A percentile compares a stretch with the other conserved stretches of the same genome.
phyloP scores from a whole-genome alignment of 2,888 invertebrate genomes.

The Eudemis profundana region DNA sequence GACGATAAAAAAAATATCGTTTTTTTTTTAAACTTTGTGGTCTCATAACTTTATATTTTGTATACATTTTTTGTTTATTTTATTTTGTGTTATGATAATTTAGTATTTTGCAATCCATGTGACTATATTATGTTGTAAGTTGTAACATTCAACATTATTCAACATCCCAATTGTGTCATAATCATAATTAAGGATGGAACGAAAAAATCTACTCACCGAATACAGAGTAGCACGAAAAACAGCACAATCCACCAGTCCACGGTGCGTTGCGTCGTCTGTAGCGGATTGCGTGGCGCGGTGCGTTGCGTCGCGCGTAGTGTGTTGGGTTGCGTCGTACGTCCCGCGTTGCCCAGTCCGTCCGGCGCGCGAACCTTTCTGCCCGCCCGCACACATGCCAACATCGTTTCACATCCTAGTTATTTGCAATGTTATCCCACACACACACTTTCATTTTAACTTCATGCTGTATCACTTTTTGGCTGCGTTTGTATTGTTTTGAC shows the following conservation, averaged over 20 bases:
- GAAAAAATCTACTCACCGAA: slow-evolving; percentile 61
- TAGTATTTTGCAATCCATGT: too few species aligned
- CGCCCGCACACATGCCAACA: slow-evolving; percentile 77
- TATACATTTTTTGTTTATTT: too few species aligned
- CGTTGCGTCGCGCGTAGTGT: background rate
- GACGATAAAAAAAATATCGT: too few species aligned
- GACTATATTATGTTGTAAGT: too few species aligned
- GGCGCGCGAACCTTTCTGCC: slow-evolving; percentile 61
- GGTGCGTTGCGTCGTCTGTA: background rate
- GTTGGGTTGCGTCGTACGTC: background rate
- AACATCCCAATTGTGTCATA: too few species aligned
- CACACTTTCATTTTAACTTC: slow-evolving; percentile 55
- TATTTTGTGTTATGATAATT: too few species aligned
- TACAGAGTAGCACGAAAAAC: slow-evolving; percentile 62
- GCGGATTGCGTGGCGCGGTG: background rate
- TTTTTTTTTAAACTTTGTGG: too few species aligned
- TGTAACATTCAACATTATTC: too few species aligned
- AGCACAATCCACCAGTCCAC: slow-evolving; percentile 54
- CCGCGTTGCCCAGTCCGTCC: slow-evolving; percentile 50
- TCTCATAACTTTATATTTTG: too few species aligned
- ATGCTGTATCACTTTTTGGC: slow-evolving; percentile 37
- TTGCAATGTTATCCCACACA: slow-evolving; percentile 60
- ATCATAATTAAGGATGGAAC: too few species aligned
- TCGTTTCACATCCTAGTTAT: slow-evolving; percentile 76
- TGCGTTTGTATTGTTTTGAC: slow-evolving; percentile 5